Percentiles rank a stretch among this genome's conserved stretches.
These are phyloP conservation scores for Diogma glabrata DNA, from an alignment of 2,888 invertebrate species.

Conservation along the genomic window DNA sequence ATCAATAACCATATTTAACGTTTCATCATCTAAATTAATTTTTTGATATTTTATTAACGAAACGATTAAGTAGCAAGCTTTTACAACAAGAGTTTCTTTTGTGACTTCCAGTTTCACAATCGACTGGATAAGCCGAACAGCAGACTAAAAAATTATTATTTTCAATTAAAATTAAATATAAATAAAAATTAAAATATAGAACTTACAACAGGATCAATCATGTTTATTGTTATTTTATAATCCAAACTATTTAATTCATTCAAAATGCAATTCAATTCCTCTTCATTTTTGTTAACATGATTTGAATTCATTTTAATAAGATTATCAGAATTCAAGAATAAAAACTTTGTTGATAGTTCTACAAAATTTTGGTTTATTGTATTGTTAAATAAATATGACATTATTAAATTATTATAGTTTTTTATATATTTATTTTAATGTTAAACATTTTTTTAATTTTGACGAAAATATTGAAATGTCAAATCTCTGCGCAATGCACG, in stretches of 20 bases:
- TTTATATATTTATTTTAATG: too few species aligned
- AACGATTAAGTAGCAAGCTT: conserved; percentile 45
- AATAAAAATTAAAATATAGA: background rate
- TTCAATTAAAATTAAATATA: background rate
- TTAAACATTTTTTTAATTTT: background rate
- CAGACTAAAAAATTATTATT: conserved; percentile 16
- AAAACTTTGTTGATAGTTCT: conserved; percentile 1
- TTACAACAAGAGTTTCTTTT: conserved; percentile 43
- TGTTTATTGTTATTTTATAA: conserved; percentile 36
- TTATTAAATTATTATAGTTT: too few species aligned
- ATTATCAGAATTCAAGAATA: background rate
- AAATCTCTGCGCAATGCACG: too few species aligned
- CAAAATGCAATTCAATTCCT: conserved; percentile 41
- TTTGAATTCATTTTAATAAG: background rate
- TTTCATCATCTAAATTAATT: conserved; percentile 33
- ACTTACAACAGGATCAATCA: conserved; percentile 20
- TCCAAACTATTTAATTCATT: conserved; percentile 52
- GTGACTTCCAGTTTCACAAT: conserved; percentile 28
- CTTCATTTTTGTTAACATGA: conserved; percentile 34
- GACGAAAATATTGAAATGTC: background rate
- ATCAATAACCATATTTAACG: conserved; percentile 32
- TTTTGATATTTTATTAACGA: conserved; percentile 44
- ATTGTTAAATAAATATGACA: too few species aligned
- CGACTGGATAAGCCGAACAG: conserved; percentile 20
- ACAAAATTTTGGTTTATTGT: background rate